Base-by-base conservation (phyloP, 2,888 invertebrate species). In the Neocrepidodera transversa region DNA sequence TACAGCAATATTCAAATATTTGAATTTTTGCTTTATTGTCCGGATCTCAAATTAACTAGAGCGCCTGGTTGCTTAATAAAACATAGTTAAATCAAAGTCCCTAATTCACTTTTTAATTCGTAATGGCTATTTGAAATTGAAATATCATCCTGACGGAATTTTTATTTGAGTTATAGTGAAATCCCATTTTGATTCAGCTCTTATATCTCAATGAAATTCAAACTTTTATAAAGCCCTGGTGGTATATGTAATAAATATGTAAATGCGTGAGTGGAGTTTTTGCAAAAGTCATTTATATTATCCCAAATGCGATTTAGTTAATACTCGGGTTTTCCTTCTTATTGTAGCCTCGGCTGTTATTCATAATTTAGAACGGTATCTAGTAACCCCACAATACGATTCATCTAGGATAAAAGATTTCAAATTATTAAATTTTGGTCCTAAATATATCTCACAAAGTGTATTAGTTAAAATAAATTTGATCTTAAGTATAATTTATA, bases 231-330 rank as follows among this genome's bases (percentile, higher is more conserved):
- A 54, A 54, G 54, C 54, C 26, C 45, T 28, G 26, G 36, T 54
- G 54, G 54, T 54, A 54, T 54, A 54, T 54, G 54, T 54, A 54
- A 54, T 54, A 54, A 54, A 54, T 54, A 54, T 54, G 54, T 45
- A 54, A 54, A 54, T 54, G 45, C 54, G 54, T 57, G 50, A 51
- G 45, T 57, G 57, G 57, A 57, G 45, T 51, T 42, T 48, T 57
- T 57, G 54, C 45, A 54, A 45, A 54, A 54, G 54, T 54, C 54
- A 54, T 54, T 54, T 54, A 54, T 49, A 50, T 57, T 50, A 57
- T 57, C 51, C 45, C 50, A 56, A 49, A 57, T 50, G 50, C 57
- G 50, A 57, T 50, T 57, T 51, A 51, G 43, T 32, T 49, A 57
- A 57, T 57, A 50, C 56, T 38, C 35, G 40, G 49, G 42, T 57